Percentiles rank a stretch among this genome's conserved stretches.
Evolutionary conservation across 2,888 invertebrate genomes (phyloP).

Genomic region (Tryphoninae sp.): DNA sequence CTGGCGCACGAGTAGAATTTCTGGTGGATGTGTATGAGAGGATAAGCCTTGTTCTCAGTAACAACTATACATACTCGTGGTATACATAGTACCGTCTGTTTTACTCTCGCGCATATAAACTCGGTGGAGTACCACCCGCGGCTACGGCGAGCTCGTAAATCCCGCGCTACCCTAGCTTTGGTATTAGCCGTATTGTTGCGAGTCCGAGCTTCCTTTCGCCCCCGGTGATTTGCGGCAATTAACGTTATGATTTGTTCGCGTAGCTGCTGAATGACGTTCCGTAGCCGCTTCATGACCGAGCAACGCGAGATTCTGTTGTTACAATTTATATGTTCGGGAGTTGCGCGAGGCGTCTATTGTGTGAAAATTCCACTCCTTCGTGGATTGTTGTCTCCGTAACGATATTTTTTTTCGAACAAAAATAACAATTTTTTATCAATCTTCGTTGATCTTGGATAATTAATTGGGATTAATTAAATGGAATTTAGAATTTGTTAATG

Average conservation of each 20-base stretch:
- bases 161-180: slow-evolving; percentile 51
- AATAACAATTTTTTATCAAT: too few species aligned
- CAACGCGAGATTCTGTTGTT: background rate
- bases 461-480: too few species aligned
- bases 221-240: slow-evolving; percentile 74
- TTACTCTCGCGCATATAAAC: slow-evolving; percentile 14
- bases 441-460: too few species aligned
- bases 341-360: background rate
- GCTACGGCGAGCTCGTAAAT: slow-evolving; percentile 69
- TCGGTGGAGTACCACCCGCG: slow-evolving; percentile 57
- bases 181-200: slow-evolving; percentile 34
- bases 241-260: slow-evolving; percentile 71
- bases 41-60: slow-evolving; percentile 2
- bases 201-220: slow-evolving; percentile 68
- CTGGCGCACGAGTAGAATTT: slow-evolving; percentile 7
- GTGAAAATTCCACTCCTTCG: background rate
- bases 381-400: background rate
- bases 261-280: slow-evolving; percentile 44
- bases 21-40: background rate
- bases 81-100: background rate
- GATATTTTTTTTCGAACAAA: background rate
- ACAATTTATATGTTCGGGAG: background rate
- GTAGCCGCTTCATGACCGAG: background rate
- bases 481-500: too few species aligned
- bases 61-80: slow-evolving; percentile 15